These are phyloP conservation scores for Achlya flavicornis DNA, from an alignment of 2,888 invertebrate species.

Conservation along the genomic window DNA sequence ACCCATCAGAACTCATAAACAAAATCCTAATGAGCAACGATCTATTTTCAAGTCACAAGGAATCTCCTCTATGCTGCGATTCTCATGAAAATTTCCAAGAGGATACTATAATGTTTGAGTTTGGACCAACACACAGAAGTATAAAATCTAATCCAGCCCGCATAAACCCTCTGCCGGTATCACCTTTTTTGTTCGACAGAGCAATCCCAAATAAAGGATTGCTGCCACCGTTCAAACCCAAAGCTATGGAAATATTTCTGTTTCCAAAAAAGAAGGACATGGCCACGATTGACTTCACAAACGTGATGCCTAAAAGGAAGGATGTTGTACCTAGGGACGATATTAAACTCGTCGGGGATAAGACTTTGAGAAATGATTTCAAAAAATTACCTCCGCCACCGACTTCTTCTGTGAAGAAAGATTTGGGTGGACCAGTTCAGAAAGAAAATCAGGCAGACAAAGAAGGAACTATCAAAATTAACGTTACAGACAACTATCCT, in stretches of 20 bases:
- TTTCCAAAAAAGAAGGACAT: conserved; percentile 64
- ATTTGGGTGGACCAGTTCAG: conserved; percentile 48
- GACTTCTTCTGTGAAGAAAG: conserved; percentile 55
- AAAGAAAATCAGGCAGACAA: conserved; percentile 31
- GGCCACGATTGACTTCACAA: conserved; percentile 29
- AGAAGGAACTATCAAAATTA: conserved; percentile 29
- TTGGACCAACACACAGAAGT: conserved; percentile 45
- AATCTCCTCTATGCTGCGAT: conserved; percentile 63
- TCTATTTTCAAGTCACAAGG: conserved; percentile 55
- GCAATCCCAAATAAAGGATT: conserved; percentile 40
- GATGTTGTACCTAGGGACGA: conserved; percentile 39
- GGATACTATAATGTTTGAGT: conserved; percentile 59
- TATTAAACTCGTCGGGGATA: conserved; percentile 63
- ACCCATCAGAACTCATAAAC: conserved; percentile 58
- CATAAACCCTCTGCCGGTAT: conserved; percentile 31
- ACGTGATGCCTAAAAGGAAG: conserved; percentile 37
- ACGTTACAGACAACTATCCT: conserved; percentile 27
- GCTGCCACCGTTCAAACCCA: conserved; percentile 44
- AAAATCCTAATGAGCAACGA: conserved; percentile 63
- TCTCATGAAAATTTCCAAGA: conserved; percentile 67
- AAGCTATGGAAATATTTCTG: conserved; percentile 65
- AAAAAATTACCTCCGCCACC: conserved; percentile 36
- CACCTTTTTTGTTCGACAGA: conserved; percentile 51
- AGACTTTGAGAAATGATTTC: conserved; percentile 50
- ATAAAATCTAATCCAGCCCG: conserved; percentile 16